Percentiles rank a stretch among this genome's conserved stretches.
These are phyloP conservation scores for Euzophera pinguis DNA, from an alignment of 2,888 invertebrate genomes.

Conservation along the genomic window DNA sequence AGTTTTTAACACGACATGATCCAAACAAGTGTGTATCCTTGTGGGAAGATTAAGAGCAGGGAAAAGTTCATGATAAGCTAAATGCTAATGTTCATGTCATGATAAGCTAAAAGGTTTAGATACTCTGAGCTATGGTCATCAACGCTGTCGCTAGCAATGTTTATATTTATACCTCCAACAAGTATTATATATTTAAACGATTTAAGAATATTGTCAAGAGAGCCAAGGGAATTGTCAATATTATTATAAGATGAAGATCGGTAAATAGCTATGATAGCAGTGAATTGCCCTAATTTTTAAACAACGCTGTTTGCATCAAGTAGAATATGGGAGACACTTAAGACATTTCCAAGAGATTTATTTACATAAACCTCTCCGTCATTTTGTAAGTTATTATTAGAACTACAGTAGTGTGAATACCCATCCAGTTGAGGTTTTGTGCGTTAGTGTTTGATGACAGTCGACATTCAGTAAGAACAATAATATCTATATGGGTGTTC, in stretches of 20 bases:
- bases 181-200: slow-evolving; percentile 18
- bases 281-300: slow-evolving; percentile 3
- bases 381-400: too few relatives aligned
- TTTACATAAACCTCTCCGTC: slow-evolving; percentile 13
- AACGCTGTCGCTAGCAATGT: slow-evolving; percentile 13
- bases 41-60: slow-evolving; percentile 12
- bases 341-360: not conserved
- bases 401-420: too few relatives aligned
- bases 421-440: too few relatives aligned
- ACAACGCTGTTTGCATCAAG: slow-evolving; percentile 16
- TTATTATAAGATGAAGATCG: slow-evolving; percentile 20
- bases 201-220: slow-evolving; percentile 18
- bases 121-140: slow-evolving; percentile 12
- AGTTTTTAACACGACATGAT: slow-evolving; percentile 17
- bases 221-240: slow-evolving; percentile 13
- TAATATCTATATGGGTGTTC: too few relatives aligned
- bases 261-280: slow-evolving; percentile 18
- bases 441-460: too few relatives aligned
- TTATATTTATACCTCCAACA: slow-evolving; percentile 21
- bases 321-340: slow-evolving; percentile 11
- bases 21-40: slow-evolving; percentile 12
- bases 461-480: too few relatives aligned
- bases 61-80: too few relatives aligned
- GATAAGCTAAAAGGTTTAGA: slow-evolving; percentile 15
- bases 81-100: too few relatives aligned